phyloP scores from a whole-genome alignment of 2,797 vertebrate genomes.

The Sternarchorhynchus goeldii region DNA sequence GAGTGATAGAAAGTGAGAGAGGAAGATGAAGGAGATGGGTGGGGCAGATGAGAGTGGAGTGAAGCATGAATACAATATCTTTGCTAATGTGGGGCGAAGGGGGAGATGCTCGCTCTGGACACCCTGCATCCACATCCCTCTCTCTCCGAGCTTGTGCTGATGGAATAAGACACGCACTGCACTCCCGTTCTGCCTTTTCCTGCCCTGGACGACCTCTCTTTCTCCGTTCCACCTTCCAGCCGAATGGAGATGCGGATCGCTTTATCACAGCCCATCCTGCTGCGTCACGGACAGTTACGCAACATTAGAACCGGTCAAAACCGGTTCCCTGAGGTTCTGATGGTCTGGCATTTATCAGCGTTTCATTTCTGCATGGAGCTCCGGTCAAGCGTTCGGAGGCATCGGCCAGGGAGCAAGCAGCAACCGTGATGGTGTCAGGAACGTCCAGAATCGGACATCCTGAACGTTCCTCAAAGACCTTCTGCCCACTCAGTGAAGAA shows the following conservation, averaged over 20 bases:
- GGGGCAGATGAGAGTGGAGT: conserved; percentile 1
- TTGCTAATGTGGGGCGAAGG: conserved; percentile 12
- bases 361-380: background rate
- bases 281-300: background rate
- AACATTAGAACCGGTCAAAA: background rate
- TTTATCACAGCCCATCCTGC: too few relatives aligned
- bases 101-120: too few relatives aligned
- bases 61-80: conserved; percentile 3
- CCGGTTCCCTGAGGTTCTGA: conserved; percentile 16
- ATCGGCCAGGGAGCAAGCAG: background rate
- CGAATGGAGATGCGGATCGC: too few relatives aligned
- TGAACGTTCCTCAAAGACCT: conserved; percentile 38
- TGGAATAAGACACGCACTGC: too few relatives aligned
- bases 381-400: background rate
- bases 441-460: too few relatives aligned
- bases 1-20: background rate
- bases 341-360: background rate
- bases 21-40: background rate
- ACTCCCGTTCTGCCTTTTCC: too few relatives aligned
- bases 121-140: too few relatives aligned
- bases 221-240: too few relatives aligned
- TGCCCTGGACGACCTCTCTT: too few relatives aligned
- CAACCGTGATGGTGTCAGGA: background rate
- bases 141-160: too few relatives aligned
- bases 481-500: conserved; percentile 37